Conservation (phyloP, 2,888 invertebrate species). For the Agapostemon virescens region DNA sequence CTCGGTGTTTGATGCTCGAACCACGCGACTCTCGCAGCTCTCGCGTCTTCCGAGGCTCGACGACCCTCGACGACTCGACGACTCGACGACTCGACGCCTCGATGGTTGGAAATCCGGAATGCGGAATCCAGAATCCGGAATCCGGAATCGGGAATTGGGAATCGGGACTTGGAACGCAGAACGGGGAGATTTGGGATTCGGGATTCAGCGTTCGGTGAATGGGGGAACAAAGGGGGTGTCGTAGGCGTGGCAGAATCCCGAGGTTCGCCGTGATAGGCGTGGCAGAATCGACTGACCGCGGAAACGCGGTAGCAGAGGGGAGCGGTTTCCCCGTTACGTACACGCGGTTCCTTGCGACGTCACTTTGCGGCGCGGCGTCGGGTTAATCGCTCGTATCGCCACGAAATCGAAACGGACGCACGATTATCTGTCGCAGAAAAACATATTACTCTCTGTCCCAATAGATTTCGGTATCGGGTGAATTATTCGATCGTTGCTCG, state of each 20-base stretch:
- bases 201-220: neutral
- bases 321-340: slow-evolving; percentile 55
- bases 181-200: slow-evolving; percentile 5
- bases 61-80: neutral
- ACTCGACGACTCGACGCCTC: neutral
- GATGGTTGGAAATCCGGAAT: neutral
- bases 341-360: slow-evolving; percentile 70
- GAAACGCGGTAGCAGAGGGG: slow-evolving; percentile 54
- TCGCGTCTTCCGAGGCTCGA: neutral
- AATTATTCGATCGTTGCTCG: neutral
- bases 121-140: neutral
- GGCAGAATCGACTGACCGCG: slow-evolving; percentile 62
- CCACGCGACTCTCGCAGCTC: neutral
- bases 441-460: neutral
- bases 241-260: slow-evolving; percentile 63
- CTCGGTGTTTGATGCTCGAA: neutral
- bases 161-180: slow-evolving; percentile 13
- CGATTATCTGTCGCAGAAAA: slow-evolving; percentile 3
- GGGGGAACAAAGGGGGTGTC: slow-evolving; percentile 52
- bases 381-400: slow-evolving; percentile 61
- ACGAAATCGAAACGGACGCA: slow-evolving; percentile 39
- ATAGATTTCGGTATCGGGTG: neutral
- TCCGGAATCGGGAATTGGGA: neutral
- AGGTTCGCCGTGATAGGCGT: slow-evolving; percentile 62
- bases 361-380: slow-evolving; percentile 74